phyloP scores from a whole-genome alignment of 23 tunicate species.

The Clavelina lepadiformis region DNA sequence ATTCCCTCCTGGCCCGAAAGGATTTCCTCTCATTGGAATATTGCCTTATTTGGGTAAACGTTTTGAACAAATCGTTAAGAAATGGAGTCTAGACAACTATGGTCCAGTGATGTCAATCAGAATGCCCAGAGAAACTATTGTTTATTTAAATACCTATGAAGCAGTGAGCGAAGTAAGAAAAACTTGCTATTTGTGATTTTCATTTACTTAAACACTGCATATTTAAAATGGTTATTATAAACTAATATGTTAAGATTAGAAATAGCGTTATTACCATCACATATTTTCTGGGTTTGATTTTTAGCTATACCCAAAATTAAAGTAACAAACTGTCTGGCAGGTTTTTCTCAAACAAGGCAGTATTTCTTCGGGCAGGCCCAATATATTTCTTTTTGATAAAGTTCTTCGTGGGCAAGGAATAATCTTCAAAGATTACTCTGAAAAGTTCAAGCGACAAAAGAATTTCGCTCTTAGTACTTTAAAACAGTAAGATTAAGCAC shows the following conservation, averaged over 20 bases:
- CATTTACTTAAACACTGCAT: too few species aligned
- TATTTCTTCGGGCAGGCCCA: too few species aligned
- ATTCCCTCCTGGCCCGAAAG: constrained; percentile 21
- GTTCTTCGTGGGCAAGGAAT: neutral
- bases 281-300: too few species aligned
- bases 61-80: neutral
- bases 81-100: constrained; percentile 19
- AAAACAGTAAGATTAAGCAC: neutral
- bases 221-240: too few species aligned
- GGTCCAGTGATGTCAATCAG: constrained; percentile 11
- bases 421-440: neutral
- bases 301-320: too few species aligned
- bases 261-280: too few species aligned
- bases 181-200: too few species aligned
- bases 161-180: constrained; percentile 1
- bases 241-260: too few species aligned
- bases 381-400: too few species aligned
- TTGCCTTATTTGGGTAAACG: constrained; percentile 4
- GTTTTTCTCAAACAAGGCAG: too few species aligned
- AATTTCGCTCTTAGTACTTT: neutral
- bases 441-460: constrained; percentile 1
- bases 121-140: neutral
- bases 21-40: constrained; percentile 4
- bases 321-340: too few species aligned
- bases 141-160: constrained; percentile 4